Base-by-base conservation (phyloP, 2,113 vertebrate genomes). In the Romanogobio albipinnatus region DNA sequence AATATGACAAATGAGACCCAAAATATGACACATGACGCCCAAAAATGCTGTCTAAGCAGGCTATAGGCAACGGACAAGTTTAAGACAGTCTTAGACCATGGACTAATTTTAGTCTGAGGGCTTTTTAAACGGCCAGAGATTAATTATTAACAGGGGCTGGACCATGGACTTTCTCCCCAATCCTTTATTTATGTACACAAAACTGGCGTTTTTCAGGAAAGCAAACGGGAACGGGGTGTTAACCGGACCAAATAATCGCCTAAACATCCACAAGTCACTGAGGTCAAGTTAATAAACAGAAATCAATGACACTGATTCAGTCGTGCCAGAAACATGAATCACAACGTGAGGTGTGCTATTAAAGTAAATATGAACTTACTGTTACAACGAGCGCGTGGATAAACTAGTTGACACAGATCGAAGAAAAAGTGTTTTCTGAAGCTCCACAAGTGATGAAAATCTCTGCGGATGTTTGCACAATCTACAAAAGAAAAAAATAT, bases 71-170 rank as follows among this genome's bases (percentile, higher is more conserved):
- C 29, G 29, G 29, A 29, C 29, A 29, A 29, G 64, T 17, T 22
- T 10, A 9, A 10, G 22, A 9, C 17, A 0, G 19, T 39, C 29
- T 19, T 56, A 61, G 56, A 59, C 13, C 5, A 26, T n/a, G 6
- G 36, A 49, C 59, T 80, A 47, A 82, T 71, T 82, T 82, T 71
- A 82, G 49, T 78, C 75, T 13, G 61, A 66, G 13, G 39, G 74
- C 70, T 74, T 81, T 81, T 56, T 75, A 73, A 39, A 75, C 74
- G 29, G 33, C 19, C 14, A 43, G 62, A 43, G 62, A 87, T 89
- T 58, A 87, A 89, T 89, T 62, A 89, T 89, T 89, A 83, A 89
- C 88, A 83, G 58, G 39, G 61, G 36, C 76, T 76, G 84, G 77
- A 84, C 77, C 66, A 78, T 84, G 84, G 84, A 88, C 84, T 86